phyloP scores from a whole-genome alignment of 2,797 vertebrate genomes.

The Aulostomus chinensis region DNA sequence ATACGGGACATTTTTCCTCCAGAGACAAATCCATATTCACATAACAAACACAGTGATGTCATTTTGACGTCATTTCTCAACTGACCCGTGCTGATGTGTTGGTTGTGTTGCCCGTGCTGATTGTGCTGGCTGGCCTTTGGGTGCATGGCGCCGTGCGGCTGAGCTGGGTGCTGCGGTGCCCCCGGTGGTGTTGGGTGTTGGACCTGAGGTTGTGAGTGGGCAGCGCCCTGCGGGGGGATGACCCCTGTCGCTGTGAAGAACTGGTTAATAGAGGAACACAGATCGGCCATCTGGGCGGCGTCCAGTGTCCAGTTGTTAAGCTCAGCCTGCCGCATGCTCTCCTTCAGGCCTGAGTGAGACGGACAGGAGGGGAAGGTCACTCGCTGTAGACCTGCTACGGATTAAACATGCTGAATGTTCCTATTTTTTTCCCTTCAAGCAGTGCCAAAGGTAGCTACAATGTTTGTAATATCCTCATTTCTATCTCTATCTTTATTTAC shows the following conservation, averaged over 20 bases:
- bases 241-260: constrained; percentile 89
- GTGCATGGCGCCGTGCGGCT: constrained; percentile 82
- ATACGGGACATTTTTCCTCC: too few relatives aligned
- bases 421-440: too few relatives aligned
- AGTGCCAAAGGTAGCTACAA: too few relatives aligned
- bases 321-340: constrained; percentile 89
- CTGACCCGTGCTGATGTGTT: constrained; percentile 84
- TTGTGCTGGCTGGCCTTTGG: constrained; percentile 78
- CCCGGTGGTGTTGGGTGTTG: constrained; percentile 58
- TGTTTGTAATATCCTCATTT: too few relatives aligned
- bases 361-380: too few relatives aligned
- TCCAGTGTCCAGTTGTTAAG: constrained; percentile 90
- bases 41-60: too few relatives aligned
- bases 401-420: too few relatives aligned
- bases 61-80: neutral
- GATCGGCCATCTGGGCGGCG: constrained; percentile 85
- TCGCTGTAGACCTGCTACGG: too few relatives aligned
- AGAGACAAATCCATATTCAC: too few relatives aligned
- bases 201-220: constrained; percentile 78
- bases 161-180: constrained; percentile 66
- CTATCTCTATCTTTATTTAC: too few relatives aligned
- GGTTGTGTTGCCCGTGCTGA: constrained; percentile 75
- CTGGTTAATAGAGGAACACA: constrained; percentile 89
- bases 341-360: constrained; percentile 81
- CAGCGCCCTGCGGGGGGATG: constrained; percentile 81